Conservation (phyloP, 2,797 vertebrate genomes). For the Mus spretus region DNA sequence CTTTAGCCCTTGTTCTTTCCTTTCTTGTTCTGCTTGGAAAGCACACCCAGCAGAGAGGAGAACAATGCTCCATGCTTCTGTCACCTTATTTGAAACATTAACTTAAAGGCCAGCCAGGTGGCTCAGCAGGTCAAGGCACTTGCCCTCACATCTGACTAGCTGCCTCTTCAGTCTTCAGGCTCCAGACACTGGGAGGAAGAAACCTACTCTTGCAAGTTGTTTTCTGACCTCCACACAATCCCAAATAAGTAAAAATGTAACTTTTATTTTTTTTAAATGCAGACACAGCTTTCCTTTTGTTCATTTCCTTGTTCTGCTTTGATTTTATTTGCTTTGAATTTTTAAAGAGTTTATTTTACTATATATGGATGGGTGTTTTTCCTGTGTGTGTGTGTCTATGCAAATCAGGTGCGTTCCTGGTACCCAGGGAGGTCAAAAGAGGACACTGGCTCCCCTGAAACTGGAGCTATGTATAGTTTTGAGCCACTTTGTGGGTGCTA, state of each 20-base stretch:
- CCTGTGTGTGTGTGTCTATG: too few relatives aligned
- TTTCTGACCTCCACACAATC: not conserved
- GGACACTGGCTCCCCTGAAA: not conserved
- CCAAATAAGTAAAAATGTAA: not conserved
- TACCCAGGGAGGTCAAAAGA: not conserved
- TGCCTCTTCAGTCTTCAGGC: not conserved
- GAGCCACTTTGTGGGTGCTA: not conserved
- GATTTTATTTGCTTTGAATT: not conserved
- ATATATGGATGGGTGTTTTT: not conserved
- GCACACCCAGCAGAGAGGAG: not conserved
- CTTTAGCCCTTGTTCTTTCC: slow-evolving; percentile 10
- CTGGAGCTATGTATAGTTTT: not conserved
- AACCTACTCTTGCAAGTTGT: not conserved
- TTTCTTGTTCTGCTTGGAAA: slow-evolving; percentile 42
- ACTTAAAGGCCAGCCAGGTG: not conserved
- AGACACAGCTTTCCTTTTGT: not conserved
- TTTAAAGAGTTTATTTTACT: not conserved
- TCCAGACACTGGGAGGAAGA: not conserved
- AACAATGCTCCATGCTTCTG: not conserved
- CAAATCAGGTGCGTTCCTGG: not conserved
- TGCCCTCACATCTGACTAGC: not conserved
- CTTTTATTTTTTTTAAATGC: not conserved
- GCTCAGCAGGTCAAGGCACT: not conserved
- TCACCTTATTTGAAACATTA: not conserved
- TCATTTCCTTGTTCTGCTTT: not conserved